Base-by-base conservation (phyloP, 2,888 invertebrate species). In the Leptopilina myrica region DNA sequence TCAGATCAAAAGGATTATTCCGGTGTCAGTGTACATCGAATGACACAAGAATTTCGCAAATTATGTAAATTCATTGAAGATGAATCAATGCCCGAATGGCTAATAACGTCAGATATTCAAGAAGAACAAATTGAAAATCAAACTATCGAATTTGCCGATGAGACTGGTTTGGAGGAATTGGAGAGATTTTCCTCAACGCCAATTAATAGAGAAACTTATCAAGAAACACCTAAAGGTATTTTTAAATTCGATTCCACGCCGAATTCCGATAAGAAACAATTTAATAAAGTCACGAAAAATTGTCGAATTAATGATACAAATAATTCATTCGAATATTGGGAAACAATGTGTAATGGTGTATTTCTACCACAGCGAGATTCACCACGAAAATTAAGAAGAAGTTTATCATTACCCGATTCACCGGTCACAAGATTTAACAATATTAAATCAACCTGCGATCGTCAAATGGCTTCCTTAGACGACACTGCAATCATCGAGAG, bases 41-140 rank as follows among this genome's bases (percentile, higher is more conserved):
- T 91, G 76, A 88, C 87, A n/a, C 84, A 83, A 43, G 88, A 90
- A 79, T 89, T 90, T 79, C 79, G 85, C 1, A 89, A 89, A 81
- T 83, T 89, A 53, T 89, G 89, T 69, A 89, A 90, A 79, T 88
- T 85, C 64, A 90, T 91, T 49, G 88, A 88, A 64, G 90, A 91
- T 80, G 90, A 91, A 79, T 88, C 90, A 5, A 84, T 87, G 85
- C 91, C 90, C 5, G 88, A 88, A 40, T 85, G 85, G 84, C 85
- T 86, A 3, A 80, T 84, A 56, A 87, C 89, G 11, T 80, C 86
- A 2, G 62, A 62, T 2, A 69, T 43, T 73, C 56, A 33, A 2
- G 69, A 59, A 15, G 73, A 73, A 53, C 73, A 73, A 56, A 73
- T 73, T 33, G 73, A 73, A 33, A 73, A 73, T 56, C 73, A 73